phyloP scores from a whole-genome alignment of 2,113 vertebrate genomes.

The Gallinago undulata region DNA sequence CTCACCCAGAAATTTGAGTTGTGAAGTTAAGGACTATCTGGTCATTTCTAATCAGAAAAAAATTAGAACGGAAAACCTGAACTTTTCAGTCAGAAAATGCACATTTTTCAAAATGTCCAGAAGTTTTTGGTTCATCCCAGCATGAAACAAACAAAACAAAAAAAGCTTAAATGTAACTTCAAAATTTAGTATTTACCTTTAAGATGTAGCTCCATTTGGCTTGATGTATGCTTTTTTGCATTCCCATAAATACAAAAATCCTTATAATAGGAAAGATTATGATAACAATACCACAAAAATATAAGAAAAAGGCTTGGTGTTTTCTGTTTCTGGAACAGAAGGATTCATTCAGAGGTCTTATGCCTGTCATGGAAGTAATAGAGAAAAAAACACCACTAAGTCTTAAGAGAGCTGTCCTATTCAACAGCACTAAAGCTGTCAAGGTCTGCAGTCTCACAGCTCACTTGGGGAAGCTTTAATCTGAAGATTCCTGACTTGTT shows the following conservation, averaged over 20 bases:
- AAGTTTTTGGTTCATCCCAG: background rate
- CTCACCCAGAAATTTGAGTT: background rate
- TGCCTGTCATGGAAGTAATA: background rate
- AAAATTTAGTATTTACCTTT: background rate
- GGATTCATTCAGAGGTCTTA: background rate
- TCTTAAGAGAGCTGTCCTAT: background rate
- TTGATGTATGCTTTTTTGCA: background rate
- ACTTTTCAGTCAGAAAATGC: background rate
- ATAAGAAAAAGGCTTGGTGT: accelerated
- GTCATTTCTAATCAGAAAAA: background rate
- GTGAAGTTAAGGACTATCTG: background rate
- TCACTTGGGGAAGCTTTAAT: slow-evolving; percentile 8
- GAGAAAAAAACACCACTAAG: background rate
- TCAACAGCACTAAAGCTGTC: background rate
- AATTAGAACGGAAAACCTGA: background rate
- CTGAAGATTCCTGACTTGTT: slow-evolving; percentile 32
- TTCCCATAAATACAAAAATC: background rate
- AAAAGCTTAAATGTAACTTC: background rate
- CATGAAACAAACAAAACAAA: background rate
- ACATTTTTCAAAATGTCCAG: background rate
- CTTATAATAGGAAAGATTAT: background rate
- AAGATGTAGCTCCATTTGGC: background rate
- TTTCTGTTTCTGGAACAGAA: background rate
- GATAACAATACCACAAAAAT: background rate
- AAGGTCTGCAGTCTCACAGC: background rate